These are phyloP conservation scores for Sorex fumeus DNA, from an alignment of 2,113 vertebrate genomes.

Conservation along the genomic window DNA sequence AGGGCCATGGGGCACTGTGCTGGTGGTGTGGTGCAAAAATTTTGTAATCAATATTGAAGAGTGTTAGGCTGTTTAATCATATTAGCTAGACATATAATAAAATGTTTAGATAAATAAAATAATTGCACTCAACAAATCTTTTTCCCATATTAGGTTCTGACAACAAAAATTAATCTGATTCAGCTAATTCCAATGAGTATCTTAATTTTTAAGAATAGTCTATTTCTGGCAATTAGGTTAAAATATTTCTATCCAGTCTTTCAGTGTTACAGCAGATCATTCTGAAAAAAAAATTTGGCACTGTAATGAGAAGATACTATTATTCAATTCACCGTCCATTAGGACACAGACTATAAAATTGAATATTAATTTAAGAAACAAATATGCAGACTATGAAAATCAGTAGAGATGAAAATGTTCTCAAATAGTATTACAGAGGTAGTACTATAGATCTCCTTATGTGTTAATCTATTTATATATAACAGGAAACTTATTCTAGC, in stretches of 20 bases:
- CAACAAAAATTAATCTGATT: slow-evolving; percentile 7
- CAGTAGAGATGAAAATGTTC: background rate
- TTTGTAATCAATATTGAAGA: no score
- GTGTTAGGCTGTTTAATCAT: no score
- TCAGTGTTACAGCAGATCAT: background rate
- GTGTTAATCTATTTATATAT: slow-evolving; percentile 9
- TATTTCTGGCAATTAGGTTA: background rate
- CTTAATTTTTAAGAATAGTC: slow-evolving; percentile 2
- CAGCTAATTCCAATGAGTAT: background rate
- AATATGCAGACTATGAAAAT: slow-evolving; percentile 34
- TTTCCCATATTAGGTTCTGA: background rate
- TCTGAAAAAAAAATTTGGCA: background rate
- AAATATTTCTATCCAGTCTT: background rate
- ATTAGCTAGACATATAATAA: no score
- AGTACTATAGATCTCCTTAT: background rate
- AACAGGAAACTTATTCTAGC: background rate
- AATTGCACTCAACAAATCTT: no score
- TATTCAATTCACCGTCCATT: slow-evolving; percentile 40
- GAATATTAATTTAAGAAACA: slow-evolving; percentile 30
- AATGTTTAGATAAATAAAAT: no score
- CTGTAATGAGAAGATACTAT: background rate
- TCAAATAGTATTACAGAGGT: background rate
- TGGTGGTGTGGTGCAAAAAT: no score
- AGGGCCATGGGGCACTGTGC: no score
- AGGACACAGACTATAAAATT: background rate